Percentiles rank a stretch among this genome's conserved stretches.
Evolutionary conservation across 2,888 invertebrate genomes (phyloP).

Genomic region (Clunio marinus): DNA sequence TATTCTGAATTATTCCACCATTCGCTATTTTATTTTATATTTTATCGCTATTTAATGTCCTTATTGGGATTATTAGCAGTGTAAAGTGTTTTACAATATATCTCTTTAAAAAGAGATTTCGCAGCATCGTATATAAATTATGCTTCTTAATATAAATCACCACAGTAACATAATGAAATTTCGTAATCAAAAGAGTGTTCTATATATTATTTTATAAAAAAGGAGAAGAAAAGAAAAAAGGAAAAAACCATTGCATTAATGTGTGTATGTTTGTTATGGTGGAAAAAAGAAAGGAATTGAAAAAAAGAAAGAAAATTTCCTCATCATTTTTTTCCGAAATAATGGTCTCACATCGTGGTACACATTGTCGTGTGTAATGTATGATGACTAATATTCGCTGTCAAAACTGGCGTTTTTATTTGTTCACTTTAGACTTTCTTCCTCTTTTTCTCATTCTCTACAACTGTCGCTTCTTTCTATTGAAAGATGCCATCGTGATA

Average conservation of each 20-base stretch:
- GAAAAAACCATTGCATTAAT: conserved; percentile 14
- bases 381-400: conserved; percentile 24
- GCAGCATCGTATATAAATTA: too few species aligned
- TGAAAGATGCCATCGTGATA: not conserved
- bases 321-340: conserved; percentile 22
- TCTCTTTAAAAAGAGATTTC: not conserved
- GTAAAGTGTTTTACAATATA: not conserved
- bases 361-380: not conserved
- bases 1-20: not conserved
- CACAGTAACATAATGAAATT: too few species aligned
- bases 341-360: not conserved
- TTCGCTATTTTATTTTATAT: not conserved
- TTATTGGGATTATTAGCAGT: not conserved
- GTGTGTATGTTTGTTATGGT: not conserved
- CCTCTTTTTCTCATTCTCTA: too few species aligned
- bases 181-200: too few species aligned
- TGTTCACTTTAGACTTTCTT: not conserved
- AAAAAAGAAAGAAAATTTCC: conserved; percentile 15
- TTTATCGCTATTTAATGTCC: not conserved
- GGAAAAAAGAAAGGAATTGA: conserved; percentile 22
- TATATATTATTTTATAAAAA: too few species aligned
- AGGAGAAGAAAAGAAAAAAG: not conserved
- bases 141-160: not conserved
- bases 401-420: conserved; percentile 4
- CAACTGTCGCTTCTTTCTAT: not conserved